A percentile compares a stretch with the other conserved stretches of the same genome.
These are phyloP conservation scores for Phoxinus dragarum DNA, from an alignment of 2,797 vertebrate species.

Conservation along the genomic window DNA sequence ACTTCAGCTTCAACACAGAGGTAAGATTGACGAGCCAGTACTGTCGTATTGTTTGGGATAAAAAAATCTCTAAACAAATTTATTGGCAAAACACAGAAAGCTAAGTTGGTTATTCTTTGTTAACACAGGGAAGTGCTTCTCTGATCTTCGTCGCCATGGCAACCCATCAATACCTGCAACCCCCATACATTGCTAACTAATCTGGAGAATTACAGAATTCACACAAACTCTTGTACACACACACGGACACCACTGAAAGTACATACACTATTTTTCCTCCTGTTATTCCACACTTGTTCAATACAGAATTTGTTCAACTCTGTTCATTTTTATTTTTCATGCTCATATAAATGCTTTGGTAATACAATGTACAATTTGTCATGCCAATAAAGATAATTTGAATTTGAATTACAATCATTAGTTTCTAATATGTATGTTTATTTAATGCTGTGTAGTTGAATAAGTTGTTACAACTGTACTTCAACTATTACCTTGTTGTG, in stretches of 20 bases:
- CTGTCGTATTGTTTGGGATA: not conserved
- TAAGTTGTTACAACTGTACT: not conserved
- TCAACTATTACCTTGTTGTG: not conserved
- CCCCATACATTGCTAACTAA: not conserved
- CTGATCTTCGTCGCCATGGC: constrained; percentile 10
- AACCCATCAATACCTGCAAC: not conserved
- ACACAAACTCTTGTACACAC: too few relatives aligned
- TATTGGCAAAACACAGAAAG: not conserved
- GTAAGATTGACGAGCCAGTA: constrained; percentile 7
- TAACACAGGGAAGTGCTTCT: constrained; percentile 20
- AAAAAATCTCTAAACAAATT: not conserved
- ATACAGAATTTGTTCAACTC: too few relatives aligned
- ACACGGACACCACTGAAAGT: too few relatives aligned
- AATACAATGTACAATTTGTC: too few relatives aligned
- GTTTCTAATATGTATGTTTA: not conserved
- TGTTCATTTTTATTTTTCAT: too few relatives aligned
- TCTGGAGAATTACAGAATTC: too few relatives aligned
- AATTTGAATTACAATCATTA: not conserved
- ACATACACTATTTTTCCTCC: too few relatives aligned
- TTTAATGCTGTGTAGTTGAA: constrained; percentile 6
- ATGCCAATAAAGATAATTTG: too few relatives aligned
- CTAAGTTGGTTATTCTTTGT: not conserved
- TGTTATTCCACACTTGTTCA: too few relatives aligned
- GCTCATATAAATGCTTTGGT: too few relatives aligned
- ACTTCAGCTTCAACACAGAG: constrained; percentile 1